Evolutionary conservation across 1,140 invertebrate genomes (phyloP), one percentile per base, ranked within the genome.

Genomic region (Danaus plexippus): DNA sequence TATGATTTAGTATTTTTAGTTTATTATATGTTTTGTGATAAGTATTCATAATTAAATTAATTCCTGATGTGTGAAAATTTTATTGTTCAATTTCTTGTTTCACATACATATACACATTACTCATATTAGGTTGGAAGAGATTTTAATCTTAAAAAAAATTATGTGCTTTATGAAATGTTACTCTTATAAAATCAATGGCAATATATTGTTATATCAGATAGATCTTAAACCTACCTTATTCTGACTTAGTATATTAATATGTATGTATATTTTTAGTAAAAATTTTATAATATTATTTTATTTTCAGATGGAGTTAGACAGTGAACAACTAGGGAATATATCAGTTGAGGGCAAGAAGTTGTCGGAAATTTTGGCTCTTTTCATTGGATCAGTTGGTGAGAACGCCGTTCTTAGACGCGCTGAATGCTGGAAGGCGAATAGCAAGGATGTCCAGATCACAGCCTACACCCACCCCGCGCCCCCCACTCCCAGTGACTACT

Each of bases 331-430:
- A n/a, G 91, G 89, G 67, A 88, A 88, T 52, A 74, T 96, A 15
- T 68, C 74, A 45, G 75, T 88, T 0, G 59, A 76, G 2, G 91
- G 92, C 3, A 94, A 94, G 76, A 89, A 88, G 2, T 73, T 98
- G 11, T 90, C 89, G 1, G 96, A 98, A 87, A 88, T 94, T 65
- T 85, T 95, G 46, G 96, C 95, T 0, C 77, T 97, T 47, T 89
- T 92, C 10, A 96, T 98, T 71, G 96, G 96, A 2, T 90, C 87
- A 48, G 85, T 98, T 8, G 96, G 96, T 11, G 97, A 98, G 88
- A 98, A 98, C 84, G 93, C 97, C 45, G 80, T 89, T n/a, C 77
- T 96, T 13, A 89, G 91, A 47, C 88, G 96, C 52, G 96, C 94
- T 0, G 85, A 94, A 2, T 93, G 91, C 71, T 90, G 94, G 69